Evolutionary conservation across 1,140 invertebrate species (phyloP).

Genomic region (Scaptomyza hsui): DNA sequence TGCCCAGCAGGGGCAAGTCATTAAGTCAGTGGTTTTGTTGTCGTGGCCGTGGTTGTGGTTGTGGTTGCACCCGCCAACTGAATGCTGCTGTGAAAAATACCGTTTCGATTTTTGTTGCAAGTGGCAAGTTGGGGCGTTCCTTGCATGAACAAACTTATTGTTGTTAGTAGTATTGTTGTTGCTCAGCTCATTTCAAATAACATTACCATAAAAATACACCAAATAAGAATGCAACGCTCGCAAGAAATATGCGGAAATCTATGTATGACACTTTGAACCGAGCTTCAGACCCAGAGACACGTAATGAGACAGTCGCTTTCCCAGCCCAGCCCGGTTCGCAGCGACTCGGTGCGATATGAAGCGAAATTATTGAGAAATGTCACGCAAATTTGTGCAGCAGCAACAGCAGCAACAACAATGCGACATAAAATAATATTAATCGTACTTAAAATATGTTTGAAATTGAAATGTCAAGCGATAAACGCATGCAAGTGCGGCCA

Average conservation of each 20-base stretch:
- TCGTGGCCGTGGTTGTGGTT: conserved; percentile 12
- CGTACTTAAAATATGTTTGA: conserved; percentile 64
- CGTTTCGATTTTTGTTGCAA: conserved; percentile 58
- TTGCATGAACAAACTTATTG: conserved; percentile 40
- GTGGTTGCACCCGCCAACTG: background rate
- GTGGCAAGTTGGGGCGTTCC: conserved; percentile 19
- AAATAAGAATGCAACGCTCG: conserved; percentile 62
- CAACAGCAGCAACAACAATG: conserved; percentile 4
- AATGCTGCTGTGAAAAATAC: conserved; percentile 46
- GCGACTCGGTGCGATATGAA: conserved; percentile 49
- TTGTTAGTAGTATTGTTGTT: conserved; percentile 32
- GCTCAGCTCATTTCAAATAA: conserved; percentile 66
- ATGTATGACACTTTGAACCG: conserved; percentile 65
- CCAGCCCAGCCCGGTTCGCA: conserved; percentile 2
- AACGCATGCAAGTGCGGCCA: conserved; percentile 8
- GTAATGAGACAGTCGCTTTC: conserved; percentile 49
- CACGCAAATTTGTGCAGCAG: conserved; percentile 67
- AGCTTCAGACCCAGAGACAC: conserved; percentile 25
- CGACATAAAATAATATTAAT: conserved; percentile 61
- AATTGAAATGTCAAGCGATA: conserved; percentile 74
- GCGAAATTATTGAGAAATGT: conserved; percentile 78
- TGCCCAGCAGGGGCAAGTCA: conserved; percentile 48
- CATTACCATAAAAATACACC: conserved; percentile 78
- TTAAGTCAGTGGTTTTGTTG: conserved; percentile 66
- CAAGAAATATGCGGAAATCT: conserved; percentile 72